Base-by-base conservation (phyloP, 1,140 invertebrate species). In the Scaptomyza hsui region DNA sequence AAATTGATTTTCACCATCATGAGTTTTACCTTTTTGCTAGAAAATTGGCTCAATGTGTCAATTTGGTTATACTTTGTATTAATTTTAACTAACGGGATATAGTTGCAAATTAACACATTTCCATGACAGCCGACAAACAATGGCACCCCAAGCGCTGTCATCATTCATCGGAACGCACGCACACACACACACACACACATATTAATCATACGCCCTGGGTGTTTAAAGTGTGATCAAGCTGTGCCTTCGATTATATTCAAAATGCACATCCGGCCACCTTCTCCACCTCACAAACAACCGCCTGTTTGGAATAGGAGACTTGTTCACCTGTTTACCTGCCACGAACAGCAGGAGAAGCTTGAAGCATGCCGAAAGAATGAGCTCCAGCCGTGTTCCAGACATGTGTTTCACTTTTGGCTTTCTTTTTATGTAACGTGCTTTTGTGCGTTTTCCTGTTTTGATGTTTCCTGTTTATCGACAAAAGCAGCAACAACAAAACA, bases 121-220 rank as follows among this genome's bases (percentile, higher is more conserved):
- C 9, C 19, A 16, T 26, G 24, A 39, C 51, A 44, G 18, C 18
- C 13, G 19, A 21, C 24, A 37, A 56, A 65, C 29, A 47, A 32
- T 7, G 10, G 5, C n/a, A 3, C 2, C 35, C 15, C 13, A n/a
- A 42, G 21, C 4, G 39, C 51, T 70, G 41, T 78, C 52, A 61
- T 60, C 53, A 63, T 67, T 83, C 32, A 51, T 37, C n/a, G 12
- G 1, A 37, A 1, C 3, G 3, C 12, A 0, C 10, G 3, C 3
- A 2, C 3, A 10, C 2, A 35, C 32, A 35, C 24, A 29, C 7
- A 29, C 26, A 4, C n/a, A n/a, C 32, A n/a, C 61, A 32, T 69
- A 85, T 81, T 81, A 75, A 73, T 86, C 77, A 86, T 74, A 74
- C 59, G 75, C 64, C 68, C 45, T 39, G 26, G 26, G 69, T 73